phyloP scores from a whole-genome alignment of 2,888 invertebrate species.

The Vanessa cardui region DNA sequence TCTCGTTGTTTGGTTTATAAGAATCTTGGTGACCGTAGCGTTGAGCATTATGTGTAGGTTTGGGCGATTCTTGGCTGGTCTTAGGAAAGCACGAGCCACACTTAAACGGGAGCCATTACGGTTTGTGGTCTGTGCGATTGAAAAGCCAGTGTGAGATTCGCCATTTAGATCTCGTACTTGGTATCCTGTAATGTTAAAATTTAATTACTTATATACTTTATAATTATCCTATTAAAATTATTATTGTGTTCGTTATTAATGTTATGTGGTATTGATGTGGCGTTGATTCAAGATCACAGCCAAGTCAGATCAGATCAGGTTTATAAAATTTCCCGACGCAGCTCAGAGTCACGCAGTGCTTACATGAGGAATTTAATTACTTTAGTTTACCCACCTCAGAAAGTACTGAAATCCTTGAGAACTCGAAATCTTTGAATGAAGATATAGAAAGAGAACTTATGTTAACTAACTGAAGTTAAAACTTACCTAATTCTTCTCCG shows the following conservation, averaged over 20 bases:
- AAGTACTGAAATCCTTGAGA: too few species aligned
- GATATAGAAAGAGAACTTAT: too few species aligned
- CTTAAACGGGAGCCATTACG: conserved; percentile 93
- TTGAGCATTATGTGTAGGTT: conserved; percentile 93
- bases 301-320: too few species aligned
- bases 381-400: too few species aligned
- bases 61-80: conserved; percentile 88
- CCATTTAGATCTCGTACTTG: conserved; percentile 92
- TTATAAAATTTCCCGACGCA: too few species aligned
- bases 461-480: neutral
- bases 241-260: too few species aligned
- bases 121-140: conserved; percentile 94
- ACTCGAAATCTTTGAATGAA: too few species aligned
- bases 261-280: too few species aligned
- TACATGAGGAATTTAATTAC: too few species aligned
- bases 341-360: too few species aligned
- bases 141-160: conserved; percentile 89
- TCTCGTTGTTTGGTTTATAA: conserved; percentile 88
- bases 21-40: conserved; percentile 89
- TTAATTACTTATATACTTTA: neutral
- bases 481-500: conserved; percentile 88
- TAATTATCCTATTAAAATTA: too few species aligned
- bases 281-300: too few species aligned
- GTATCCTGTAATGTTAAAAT: conserved; percentile 79
- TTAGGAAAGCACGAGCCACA: conserved; percentile 90